These are phyloP conservation scores for Helicolenus hilgendorfi DNA, from an alignment of 2,797 vertebrate species.

Conservation along the genomic window DNA sequence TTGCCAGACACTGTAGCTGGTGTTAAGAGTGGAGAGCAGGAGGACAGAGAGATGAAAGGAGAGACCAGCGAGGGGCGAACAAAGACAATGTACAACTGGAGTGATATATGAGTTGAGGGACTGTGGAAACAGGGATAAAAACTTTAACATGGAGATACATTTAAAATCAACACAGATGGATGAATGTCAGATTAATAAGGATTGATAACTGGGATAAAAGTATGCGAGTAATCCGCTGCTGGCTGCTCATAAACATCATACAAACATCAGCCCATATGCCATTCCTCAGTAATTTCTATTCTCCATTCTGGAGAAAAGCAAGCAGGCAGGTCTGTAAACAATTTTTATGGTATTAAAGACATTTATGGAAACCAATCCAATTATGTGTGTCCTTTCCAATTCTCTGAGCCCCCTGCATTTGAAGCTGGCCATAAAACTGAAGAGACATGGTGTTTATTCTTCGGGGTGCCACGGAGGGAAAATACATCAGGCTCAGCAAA, in stretches of 20 bases:
- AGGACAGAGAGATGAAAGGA: slow-evolving; percentile 37
- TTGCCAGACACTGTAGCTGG: slow-evolving; percentile 49
- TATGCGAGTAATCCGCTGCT: neutral
- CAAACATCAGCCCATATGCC: slow-evolving; percentile 1
- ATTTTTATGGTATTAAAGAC: slow-evolving; percentile 41
- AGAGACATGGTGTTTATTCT: slow-evolving; percentile 60
- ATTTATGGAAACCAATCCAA: slow-evolving; percentile 58
- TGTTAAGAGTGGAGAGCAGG: slow-evolving; percentile 22
- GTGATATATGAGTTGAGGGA: slow-evolving; percentile 26
- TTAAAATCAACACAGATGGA: slow-evolving; percentile 10
- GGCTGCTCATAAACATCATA: slow-evolving; percentile 29
- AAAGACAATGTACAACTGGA: slow-evolving; percentile 22
- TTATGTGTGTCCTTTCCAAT: slow-evolving; percentile 52
- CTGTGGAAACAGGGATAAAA: neutral
- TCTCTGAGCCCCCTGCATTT: slow-evolving; percentile 38
- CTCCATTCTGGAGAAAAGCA: slow-evolving; percentile 2
- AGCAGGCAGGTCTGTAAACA: slow-evolving; percentile 44
- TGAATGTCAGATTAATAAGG: neutral
- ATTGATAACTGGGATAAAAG: neutral
- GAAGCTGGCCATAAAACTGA: slow-evolving; percentile 58
- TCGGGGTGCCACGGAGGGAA: neutral
- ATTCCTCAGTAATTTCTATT: slow-evolving; percentile 27
- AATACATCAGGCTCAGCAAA: slow-evolving; percentile 35
- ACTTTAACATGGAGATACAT: neutral
- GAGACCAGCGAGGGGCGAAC: neutral